Evolutionary conservation across 1,140 invertebrate genomes (phyloP), one percentile per base, ranked within the genome.

Genomic region (Lineus longissimus): DNA sequence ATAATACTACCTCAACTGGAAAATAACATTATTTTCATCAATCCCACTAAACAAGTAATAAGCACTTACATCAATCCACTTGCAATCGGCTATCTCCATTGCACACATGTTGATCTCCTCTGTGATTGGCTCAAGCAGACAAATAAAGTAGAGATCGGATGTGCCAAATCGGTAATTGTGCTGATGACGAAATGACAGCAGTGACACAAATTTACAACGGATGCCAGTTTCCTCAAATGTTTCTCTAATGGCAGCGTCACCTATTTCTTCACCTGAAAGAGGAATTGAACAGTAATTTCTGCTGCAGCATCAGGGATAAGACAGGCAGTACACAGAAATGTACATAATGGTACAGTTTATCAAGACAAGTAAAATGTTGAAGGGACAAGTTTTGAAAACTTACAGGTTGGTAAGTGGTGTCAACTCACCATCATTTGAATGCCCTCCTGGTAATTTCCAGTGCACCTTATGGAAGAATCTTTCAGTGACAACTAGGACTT

Each of bases 381-480:
- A n/a, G n/a, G n/a, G n/a, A n/a, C n/a, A n/a, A n/a, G n/a, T n/a
- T n/a, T n/a, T n/a, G 23, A 41, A 47, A 55, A 25, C 11, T 22
- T 13, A 31, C 27, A 59, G 9, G 15, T 30, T 6, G n/a, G 11
- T 4, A 4, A 61, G 22, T 9, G 25, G 23, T 27, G 72, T 57
- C 45, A 30, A 62, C 65, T 73, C 82, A 91, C 90, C 88, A 81
- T 86, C 88, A 77, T 95, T 91, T 29, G 94, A 89, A 83, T 92
- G 91, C 60, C 93, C 94, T 63, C 94, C 93, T 27, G 94, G 94
- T 19, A 96, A 83, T 82, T 97, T 97, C 93, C 93, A 96, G 9
- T 68, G 63, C 1, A 64, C 29, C 11, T 27, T 55, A 47, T 64
- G 59, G 68, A 86, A 85, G 78, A 86, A 88, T 75, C 87, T 89